A percentile compares a stretch with the other conserved stretches of the same genome.
Conservation (phyloP, 2,113 vertebrate genomes). For the Formicarius rufipectus region DNA sequence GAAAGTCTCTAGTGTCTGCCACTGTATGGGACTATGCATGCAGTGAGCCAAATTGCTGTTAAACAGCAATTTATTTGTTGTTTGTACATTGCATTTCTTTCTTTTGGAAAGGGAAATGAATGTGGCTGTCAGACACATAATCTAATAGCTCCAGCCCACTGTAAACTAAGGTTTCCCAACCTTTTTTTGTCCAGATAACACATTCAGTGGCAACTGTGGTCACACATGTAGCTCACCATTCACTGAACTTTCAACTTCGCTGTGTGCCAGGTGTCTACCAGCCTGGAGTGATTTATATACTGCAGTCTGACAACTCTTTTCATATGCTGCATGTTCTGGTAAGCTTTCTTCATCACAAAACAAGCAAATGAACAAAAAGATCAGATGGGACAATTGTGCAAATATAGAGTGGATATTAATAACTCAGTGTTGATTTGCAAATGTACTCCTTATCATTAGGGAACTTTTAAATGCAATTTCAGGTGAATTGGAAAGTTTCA, state of each 20-base stretch:
- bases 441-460: background rate
- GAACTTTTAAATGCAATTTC: background rate
- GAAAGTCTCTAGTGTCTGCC: background rate
- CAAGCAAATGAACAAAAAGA: background rate
- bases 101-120: background rate
- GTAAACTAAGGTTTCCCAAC: background rate
- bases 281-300: background rate
- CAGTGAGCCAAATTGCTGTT: background rate
- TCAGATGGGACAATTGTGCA: background rate
- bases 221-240: background rate
- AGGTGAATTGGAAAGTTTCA: background rate
- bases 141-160: background rate
- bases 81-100: background rate
- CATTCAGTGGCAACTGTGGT: background rate
- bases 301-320: background rate
- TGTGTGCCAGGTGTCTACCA: background rate
- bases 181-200: background rate
- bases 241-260: background rate
- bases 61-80: background rate
- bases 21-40: accelerated
- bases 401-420: background rate
- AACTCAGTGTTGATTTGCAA: background rate
- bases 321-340: background rate
- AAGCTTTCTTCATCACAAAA: background rate
- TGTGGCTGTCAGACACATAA: background rate